A percentile compares a stretch with the other conserved stretches of the same genome.
Evolutionary conservation across 2,113 vertebrate genomes (phyloP).

Genomic region (Proterorhinus semilunaris): DNA sequence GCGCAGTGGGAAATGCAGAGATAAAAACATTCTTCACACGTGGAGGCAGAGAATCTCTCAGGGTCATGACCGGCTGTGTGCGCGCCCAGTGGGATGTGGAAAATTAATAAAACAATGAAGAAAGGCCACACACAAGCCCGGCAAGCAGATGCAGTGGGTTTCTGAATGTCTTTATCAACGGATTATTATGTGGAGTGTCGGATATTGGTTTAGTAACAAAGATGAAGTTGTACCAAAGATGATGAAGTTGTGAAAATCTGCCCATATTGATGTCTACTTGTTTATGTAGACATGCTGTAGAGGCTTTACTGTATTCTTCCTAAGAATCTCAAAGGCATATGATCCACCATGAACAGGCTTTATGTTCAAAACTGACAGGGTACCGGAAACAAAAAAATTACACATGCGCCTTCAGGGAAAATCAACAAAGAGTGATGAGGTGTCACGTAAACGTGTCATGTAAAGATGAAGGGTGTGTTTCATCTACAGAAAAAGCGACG

Average conservation of each 20-base stretch:
- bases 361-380: too few species aligned
- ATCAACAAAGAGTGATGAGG: not conserved
- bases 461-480: not conserved
- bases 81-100: conserved; percentile 22
- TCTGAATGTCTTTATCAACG: too few species aligned
- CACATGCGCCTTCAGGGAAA: not conserved
- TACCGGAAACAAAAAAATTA: not conserved
- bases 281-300: too few species aligned
- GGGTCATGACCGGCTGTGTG: conserved; percentile 20
- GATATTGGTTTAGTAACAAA: too few species aligned
- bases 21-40: conserved; percentile 33
- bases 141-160: conserved; percentile 9
- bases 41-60: conserved; percentile 14
- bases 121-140: conserved; percentile 25
- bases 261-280: too few species aligned
- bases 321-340: too few species aligned
- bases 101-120: conserved; percentile 36
- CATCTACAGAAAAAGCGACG: conserved; percentile 15
- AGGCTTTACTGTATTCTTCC: too few species aligned
- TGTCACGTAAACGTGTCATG: not conserved
- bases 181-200: too few species aligned
- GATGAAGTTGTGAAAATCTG: too few species aligned
- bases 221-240: too few species aligned
- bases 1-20: conserved; percentile 15
- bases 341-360: too few species aligned